Base-by-base conservation (phyloP, 2,888 invertebrate genomes). In the Odontocolon sp. region DNA sequence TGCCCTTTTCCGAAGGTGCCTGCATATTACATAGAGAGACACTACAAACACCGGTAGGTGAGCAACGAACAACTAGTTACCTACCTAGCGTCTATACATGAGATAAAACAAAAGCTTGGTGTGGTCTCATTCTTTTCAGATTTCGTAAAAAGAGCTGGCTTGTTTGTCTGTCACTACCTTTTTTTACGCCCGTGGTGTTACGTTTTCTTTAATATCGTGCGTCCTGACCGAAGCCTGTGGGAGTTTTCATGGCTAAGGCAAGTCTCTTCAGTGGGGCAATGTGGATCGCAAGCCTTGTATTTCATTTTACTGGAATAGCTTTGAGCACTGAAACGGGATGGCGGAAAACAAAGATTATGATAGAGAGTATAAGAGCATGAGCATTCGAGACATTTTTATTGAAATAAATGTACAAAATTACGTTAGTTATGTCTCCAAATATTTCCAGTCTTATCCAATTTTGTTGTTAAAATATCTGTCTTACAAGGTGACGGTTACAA, bases 71-170 rank as follows among this genome's bases (percentile, higher is more conserved):
- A 54, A 54, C 54, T 54, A 54, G 33, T 36, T 23, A 23, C 36
- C 50, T 50, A 36, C 26, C 28, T 23, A 23, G 33, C 23, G 57
- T 54, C 40, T 54, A 52, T 70, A 45, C 54, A 70, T 33, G 61
- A 33, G 54, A 56, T 42, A 40, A 54, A 70, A 70, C 61, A 54
- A 70, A 59, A 61, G 36, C 26, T 42, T 40, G 18, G 26, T n/a
- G 21, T 40, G 40, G 31, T 45, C 33, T 16, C 67, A 14, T 33
- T 47, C 33, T 57, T 45, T 42, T 33, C 18, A 21, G 54, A 14
- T 70, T 54, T 42, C 8, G 18, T 47, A 57, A 56, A 68, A 56
- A 54, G 54, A 64, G 26, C 64, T 50, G 14, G 26, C 50, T 50
- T 36, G 50, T 64, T 64, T 50, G 38, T 64, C 36, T 16, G 42